Conservation (phyloP, 2,888 invertebrate species). For the Drosophila demipolita region DNA sequence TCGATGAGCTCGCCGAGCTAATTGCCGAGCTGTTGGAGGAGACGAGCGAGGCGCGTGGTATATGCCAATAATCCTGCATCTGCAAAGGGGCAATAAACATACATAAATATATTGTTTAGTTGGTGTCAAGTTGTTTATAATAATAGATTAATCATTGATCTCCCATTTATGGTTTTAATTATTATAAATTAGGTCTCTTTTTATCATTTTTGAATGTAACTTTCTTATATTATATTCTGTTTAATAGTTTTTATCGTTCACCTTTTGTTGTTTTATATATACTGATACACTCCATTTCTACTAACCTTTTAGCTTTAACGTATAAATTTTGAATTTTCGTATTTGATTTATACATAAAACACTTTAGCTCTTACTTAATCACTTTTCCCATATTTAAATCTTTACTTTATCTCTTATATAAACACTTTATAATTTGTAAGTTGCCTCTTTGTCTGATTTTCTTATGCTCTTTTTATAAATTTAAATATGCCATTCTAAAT, state of each 20-base stretch:
- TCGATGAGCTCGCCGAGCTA: constrained; percentile 77
- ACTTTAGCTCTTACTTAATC: not conserved
- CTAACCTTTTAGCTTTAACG: not conserved
- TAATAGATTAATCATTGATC: not conserved
- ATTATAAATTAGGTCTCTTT: not conserved
- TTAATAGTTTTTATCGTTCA: not conserved
- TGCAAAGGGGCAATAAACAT: constrained; percentile 40
- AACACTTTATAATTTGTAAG: not conserved
- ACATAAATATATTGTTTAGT: not conserved
- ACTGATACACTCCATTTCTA: not conserved
- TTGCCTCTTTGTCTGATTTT: not conserved
- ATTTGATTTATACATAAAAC: not conserved
- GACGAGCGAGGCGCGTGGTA: constrained; percentile 92
- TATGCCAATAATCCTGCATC: constrained; percentile 89
- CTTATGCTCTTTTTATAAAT: not conserved
- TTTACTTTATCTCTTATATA: not conserved
- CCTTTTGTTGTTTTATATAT: too few relatives aligned
- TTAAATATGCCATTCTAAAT: not conserved
- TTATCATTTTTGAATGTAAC: not conserved
- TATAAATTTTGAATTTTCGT: not conserved
- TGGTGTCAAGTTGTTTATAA: not conserved
- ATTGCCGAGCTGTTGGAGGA: constrained; percentile 78
- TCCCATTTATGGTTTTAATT: not conserved
- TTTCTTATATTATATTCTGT: not conserved
- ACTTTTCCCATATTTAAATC: not conserved